phyloP scores from a whole-genome alignment of 2,113 vertebrate genomes.

The Gymnorhina tibicen region DNA sequence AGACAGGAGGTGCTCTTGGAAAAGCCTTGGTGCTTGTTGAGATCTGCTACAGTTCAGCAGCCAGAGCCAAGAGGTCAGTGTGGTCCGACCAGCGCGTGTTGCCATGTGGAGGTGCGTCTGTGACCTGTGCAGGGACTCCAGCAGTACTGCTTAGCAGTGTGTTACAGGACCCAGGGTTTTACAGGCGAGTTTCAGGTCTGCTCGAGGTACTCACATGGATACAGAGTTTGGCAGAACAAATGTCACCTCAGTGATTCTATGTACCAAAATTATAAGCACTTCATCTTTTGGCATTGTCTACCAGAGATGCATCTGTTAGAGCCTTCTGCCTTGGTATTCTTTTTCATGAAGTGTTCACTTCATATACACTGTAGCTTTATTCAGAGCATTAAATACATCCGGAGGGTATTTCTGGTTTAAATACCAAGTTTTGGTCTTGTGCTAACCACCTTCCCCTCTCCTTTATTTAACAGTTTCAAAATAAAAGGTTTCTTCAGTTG shows the following conservation, averaged over 20 bases:
- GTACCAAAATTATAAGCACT: background rate
- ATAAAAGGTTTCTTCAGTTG: background rate
- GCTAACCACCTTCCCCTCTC: background rate
- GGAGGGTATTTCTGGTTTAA: background rate
- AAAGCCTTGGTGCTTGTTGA: background rate
- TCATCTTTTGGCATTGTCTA: background rate
- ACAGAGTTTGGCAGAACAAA: background rate
- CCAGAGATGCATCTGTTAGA: background rate
- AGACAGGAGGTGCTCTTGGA: background rate
- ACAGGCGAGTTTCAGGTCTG: background rate
- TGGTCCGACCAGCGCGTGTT: background rate
- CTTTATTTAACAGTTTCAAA: background rate
- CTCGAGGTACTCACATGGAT: background rate
- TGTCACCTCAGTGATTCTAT: background rate
- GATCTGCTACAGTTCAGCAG: background rate
- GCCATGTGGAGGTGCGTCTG: accelerated
- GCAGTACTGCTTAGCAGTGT: background rate
- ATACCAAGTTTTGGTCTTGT: background rate
- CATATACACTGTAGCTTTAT: background rate
- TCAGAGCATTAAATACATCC: background rate
- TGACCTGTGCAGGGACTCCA: background rate
- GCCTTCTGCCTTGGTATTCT: background rate
- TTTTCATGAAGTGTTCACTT: background rate
- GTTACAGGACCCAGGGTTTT: background rate
- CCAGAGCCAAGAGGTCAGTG: background rate